Percentiles rank a stretch among this genome's conserved stretches.
Evolutionary conservation across 2,113 vertebrate genomes (phyloP).

Genomic region (Perca fluviatilis): DNA sequence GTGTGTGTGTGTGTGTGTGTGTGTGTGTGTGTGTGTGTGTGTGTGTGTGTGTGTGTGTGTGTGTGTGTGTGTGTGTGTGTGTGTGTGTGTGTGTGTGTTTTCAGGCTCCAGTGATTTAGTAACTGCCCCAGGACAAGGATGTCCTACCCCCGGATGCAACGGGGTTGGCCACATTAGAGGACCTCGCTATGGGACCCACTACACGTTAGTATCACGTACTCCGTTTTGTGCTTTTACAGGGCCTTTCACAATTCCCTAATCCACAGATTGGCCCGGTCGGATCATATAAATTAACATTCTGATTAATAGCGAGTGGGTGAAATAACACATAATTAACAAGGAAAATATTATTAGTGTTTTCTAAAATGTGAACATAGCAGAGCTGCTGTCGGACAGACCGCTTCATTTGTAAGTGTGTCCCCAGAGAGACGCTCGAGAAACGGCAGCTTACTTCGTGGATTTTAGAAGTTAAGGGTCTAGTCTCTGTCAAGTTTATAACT

Average conservation of each 20-base stretch:
- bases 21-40: not conserved
- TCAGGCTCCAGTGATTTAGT: constrained; percentile 79
- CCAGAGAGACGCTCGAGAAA: too few relatives aligned
- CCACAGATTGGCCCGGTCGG: too few relatives aligned
- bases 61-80: not conserved
- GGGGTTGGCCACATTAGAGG: constrained; percentile 91
- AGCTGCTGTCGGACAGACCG: too few relatives aligned
- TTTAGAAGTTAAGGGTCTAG: too few relatives aligned
- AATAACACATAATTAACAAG: too few relatives aligned
- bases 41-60: not conserved
- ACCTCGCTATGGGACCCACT: constrained; percentile 91
- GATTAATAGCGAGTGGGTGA: too few relatives aligned
- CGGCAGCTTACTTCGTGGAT: too few relatives aligned
- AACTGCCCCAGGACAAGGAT: constrained; percentile 85
- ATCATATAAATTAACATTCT: too few relatives aligned
- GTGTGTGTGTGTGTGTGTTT: not conserved
- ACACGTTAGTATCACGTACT: constrained; percentile 84
- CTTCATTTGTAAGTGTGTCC: too few relatives aligned
- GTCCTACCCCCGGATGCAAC: constrained; percentile 91
- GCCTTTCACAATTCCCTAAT: not conserved
- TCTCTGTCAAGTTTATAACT: too few relatives aligned
- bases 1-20: constrained; percentile 12
- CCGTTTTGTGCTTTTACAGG: not conserved
- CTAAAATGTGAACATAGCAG: too few relatives aligned
- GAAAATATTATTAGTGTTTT: too few relatives aligned